Evolutionary conservation across 2,113 vertebrate species (phyloP).

Genomic region (Menura novaehollandiae): DNA sequence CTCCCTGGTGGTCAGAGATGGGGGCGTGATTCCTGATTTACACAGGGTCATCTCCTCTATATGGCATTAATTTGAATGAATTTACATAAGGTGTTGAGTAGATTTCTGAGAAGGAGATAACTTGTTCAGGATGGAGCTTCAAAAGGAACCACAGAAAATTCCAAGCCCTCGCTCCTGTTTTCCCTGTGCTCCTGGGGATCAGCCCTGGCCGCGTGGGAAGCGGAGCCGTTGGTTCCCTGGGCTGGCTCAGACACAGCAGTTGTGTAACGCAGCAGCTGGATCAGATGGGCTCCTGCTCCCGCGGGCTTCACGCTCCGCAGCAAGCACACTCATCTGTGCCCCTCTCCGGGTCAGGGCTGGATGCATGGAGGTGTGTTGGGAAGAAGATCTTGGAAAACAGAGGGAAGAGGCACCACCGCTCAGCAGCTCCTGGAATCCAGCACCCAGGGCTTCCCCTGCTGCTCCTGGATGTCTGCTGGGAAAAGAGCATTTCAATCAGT

Average conservation of each 20-base stretch:
- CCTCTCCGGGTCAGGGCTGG: neutral
- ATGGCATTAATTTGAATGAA: neutral
- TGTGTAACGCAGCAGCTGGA: neutral
- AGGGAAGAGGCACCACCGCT: accelerated
- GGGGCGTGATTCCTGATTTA: neutral
- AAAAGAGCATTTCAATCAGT: neutral
- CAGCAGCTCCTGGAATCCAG: neutral
- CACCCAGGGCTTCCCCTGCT: accelerated
- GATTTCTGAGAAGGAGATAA: neutral
- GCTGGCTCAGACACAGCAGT: neutral
- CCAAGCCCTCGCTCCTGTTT: accelerated
- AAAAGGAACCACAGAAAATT: neutral
- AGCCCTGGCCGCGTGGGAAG: neutral
- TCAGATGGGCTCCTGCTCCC: neutral
- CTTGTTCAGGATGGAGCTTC: neutral
- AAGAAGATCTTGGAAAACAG: neutral
- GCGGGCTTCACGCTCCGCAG: neutral
- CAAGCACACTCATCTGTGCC: accelerated
- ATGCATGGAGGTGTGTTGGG: accelerated
- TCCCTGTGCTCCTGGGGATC: neutral
- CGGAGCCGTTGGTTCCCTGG: accelerated
- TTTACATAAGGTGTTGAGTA: neutral
- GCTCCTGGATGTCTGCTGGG: neutral
- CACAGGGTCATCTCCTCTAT: accelerated
- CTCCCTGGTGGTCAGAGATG: neutral